A percentile compares a stretch with the other conserved stretches of the same genome.
Evolutionary conservation across 2,888 invertebrate species (phyloP).

Genomic region (Lysandra coridon): DNA sequence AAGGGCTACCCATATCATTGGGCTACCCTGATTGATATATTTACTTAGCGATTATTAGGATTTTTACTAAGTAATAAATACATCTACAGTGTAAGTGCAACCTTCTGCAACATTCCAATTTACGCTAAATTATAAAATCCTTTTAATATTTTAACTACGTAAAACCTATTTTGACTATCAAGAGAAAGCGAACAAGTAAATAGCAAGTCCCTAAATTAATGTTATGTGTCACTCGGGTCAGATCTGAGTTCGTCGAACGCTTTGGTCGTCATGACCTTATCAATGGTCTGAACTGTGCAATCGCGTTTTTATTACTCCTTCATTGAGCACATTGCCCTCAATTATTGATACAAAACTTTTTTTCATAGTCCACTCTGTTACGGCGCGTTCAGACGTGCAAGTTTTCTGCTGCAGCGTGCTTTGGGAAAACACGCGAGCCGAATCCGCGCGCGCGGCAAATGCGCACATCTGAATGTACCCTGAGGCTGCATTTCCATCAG

Average conservation of each 20-base stretch:
- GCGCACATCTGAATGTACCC: no score
- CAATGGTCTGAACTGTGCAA: background rate
- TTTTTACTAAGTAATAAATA: no score
- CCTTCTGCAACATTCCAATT: background rate
- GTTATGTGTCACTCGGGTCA: background rate
- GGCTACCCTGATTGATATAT: no score
- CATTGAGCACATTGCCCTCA: background rate
- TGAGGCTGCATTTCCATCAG: no score
- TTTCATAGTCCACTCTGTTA: no score
- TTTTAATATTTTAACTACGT: background rate
- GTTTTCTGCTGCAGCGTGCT: no score
- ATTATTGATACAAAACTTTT: background rate
- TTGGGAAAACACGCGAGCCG: no score
- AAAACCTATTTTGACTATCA: background rate
- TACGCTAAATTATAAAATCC: background rate
- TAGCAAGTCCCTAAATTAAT: background rate
- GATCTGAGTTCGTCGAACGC: background rate
- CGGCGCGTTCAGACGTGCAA: no score
- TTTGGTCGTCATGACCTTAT: conserved; percentile 3
- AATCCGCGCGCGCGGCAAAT: no score
- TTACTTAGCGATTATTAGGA: no score
- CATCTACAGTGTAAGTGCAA: no score
- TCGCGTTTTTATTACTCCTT: background rate
- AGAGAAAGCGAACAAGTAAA: background rate
- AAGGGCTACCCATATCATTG: no score